Conservation (phyloP, 2,113 vertebrate species). For the Cromileptes altivelis region DNA sequence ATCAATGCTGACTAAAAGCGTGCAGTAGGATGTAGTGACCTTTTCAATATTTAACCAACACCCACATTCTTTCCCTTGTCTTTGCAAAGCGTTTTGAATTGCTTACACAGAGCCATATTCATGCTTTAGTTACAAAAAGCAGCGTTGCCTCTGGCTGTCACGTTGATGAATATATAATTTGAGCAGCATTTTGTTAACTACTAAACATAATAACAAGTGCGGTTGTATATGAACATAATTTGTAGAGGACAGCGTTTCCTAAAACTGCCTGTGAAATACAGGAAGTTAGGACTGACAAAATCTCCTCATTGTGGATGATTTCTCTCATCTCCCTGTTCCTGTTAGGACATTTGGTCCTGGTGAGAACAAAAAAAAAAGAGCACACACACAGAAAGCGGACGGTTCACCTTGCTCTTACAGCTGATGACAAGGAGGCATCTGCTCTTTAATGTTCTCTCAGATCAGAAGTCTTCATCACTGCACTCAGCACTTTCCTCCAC, state of each 20-base stretch:
- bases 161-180: background rate
- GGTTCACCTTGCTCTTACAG: slow-evolving; percentile 73
- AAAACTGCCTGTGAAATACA: slow-evolving; percentile 18
- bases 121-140: background rate
- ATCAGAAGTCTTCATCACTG: slow-evolving; percentile 64
- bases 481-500: slow-evolving; percentile 66
- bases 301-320: slow-evolving; percentile 10
- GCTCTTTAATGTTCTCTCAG: slow-evolving; percentile 52
- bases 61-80: background rate
- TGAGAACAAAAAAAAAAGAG: slow-evolving; percentile 31
- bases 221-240: background rate
- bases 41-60: background rate
- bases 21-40: background rate
- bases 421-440: slow-evolving; percentile 45
- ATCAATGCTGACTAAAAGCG: background rate
- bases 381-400: slow-evolving; percentile 7
- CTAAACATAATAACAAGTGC: background rate
- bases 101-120: background rate
- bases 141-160: background rate
- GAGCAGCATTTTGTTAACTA: background rate
- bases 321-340: slow-evolving; percentile 14
- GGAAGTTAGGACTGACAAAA: slow-evolving; percentile 4
- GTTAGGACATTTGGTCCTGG: slow-evolving; percentile 48
- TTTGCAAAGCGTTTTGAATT: slow-evolving; percentile 4
- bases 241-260: background rate